Evolutionary conservation across 2,113 vertebrate genomes (phyloP), one percentile per base, ranked within the genome.

Genomic region (Epinephelus lanceolatus): DNA sequence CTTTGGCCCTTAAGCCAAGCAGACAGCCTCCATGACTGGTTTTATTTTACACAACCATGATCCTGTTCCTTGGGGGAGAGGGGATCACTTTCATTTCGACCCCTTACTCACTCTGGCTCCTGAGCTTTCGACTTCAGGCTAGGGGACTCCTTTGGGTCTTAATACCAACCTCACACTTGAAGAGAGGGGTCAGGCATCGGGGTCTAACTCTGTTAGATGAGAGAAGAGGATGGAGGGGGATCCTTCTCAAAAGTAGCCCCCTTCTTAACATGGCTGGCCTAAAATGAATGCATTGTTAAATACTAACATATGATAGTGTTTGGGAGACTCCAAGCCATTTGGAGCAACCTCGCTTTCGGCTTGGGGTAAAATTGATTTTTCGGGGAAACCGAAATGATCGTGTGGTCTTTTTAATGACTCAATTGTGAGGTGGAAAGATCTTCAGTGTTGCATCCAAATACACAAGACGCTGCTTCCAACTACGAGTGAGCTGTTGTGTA

Each of bases 211-310:
- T 27, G 75, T 91, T 91, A 71, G 52, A 47, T 45, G 66, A 80
- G 66, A 80, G 68, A 72, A 40, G 60, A 74, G 71, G 83, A 78
- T 69, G 42, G 68, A 6, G 52, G 63, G 75, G 61, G 61, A 40
- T 83, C 76, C 69, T 72, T 83, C 70, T 81, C 47, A 78, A 80
- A 88, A 91, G 78, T 75, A 88, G 74, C 74, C 77, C 85, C 66
- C 49, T 84, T 80, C 74, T 88, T 89, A 88, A 87, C 78, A 85
- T 80, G 80, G 79, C 76, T 78, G 70, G 71, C 55, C 75, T 86
- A 83, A 90, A 91, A 93, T 83, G 78, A 94, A 91, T 88, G 87
- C 91, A 90, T 86, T 89, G 92, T 92, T 96, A 92, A 95, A 91
- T 85, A 90, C 87, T 93, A 93, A 90, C 93, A 94, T 90, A 93